A percentile compares a stretch with the other conserved stretches of the same genome.
Evolutionary conservation across 1,140 invertebrate species (phyloP).

Genomic region (Meloidogyne exigua): DNA sequence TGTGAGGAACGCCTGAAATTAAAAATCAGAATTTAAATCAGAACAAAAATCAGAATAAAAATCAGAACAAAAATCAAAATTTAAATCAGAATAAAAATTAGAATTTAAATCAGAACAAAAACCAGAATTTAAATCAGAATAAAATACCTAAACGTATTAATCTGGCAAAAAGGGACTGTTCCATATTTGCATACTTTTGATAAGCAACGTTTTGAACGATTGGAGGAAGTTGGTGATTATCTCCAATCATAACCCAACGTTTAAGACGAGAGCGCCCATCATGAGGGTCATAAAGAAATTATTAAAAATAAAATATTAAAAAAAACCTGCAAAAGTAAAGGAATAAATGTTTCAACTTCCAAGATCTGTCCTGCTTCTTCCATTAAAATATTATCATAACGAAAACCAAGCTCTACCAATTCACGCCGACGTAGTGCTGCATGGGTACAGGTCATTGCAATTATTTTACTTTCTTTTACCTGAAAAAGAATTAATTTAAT

Average conservation of each 20-base stretch:
- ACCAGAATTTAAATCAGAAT: conserved; percentile 87
- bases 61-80: conserved; percentile 81
- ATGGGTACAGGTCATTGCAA: conserved; percentile 99
- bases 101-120: conserved; percentile 89
- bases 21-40: conserved; percentile 66
- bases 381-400: conserved; percentile 65
- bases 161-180: conserved; percentile 93
- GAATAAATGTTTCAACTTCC: conserved; percentile 99
- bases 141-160: conserved; percentile 91
- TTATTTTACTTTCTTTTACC: conserved; percentile 98
- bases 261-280: conserved; percentile 92
- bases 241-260: conserved; percentile 98
- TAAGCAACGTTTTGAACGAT: conserved; percentile 99
- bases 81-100: conserved; percentile 93
- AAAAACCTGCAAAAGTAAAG: conserved; percentile 79
- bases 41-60: no score
- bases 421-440: conserved; percentile 93
- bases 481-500: conserved; percentile 32
- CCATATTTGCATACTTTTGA: conserved; percentile 99
- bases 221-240: conserved; percentile 97
- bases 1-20: not conserved
- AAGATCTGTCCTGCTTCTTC: conserved; percentile 98
- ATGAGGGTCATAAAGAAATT: conserved; percentile 77
- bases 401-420: conserved; percentile 81
- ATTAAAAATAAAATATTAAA: no score